phyloP scores from a whole-genome alignment of 2,113 vertebrate genomes.

The Apus apus region DNA sequence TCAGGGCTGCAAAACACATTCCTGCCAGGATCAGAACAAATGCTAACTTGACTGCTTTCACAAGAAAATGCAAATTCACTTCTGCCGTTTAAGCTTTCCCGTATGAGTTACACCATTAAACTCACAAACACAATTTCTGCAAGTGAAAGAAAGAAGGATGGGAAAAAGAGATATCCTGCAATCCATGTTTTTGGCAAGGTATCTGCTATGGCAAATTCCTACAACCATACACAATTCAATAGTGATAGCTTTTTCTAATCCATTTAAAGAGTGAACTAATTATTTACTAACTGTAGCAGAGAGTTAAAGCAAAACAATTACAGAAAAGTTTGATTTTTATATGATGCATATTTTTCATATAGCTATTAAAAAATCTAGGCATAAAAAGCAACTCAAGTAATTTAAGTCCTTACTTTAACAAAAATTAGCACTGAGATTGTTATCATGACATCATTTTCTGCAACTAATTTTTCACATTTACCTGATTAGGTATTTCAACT shows the following conservation, averaged over 20 bases:
- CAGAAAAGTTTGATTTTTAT: not conserved
- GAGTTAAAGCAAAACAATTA: not conserved
- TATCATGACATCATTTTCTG: not conserved
- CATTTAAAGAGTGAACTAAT: not conserved
- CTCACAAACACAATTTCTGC: not conserved
- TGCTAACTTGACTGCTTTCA: not conserved
- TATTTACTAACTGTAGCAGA: not conserved
- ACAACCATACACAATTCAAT: fast-evolving
- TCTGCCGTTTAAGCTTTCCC: not conserved
- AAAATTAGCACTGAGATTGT: not conserved
- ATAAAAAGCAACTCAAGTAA: not conserved
- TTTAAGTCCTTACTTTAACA: not conserved
- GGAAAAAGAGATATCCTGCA: not conserved
- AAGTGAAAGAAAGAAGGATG: not conserved
- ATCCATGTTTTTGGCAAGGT: not conserved
- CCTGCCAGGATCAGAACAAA: not conserved
- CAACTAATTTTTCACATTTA: not conserved
- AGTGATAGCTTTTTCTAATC: not conserved
- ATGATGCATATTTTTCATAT: not conserved
- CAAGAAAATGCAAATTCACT: not conserved
- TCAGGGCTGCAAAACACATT: not conserved
- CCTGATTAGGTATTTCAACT: not conserved
- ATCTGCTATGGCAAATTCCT: not conserved
- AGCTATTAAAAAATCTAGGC: not conserved
- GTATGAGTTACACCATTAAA: not conserved